phyloP scores from a whole-genome alignment of 2,888 invertebrate genomes.

The Laothoe populi region DNA sequence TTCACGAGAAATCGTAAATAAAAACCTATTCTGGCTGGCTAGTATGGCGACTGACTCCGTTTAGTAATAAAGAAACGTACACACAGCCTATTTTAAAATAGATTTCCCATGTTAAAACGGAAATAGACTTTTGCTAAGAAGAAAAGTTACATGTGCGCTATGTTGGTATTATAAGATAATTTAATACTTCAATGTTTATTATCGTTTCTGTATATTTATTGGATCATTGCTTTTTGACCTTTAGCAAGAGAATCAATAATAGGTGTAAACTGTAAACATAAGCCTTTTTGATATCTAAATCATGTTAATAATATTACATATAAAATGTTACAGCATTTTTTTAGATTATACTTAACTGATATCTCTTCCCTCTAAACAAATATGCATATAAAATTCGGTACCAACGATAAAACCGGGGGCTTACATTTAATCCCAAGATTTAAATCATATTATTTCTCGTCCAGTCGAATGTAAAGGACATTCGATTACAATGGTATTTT shows the following conservation, averaged over 20 bases:
- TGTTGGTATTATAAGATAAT: background rate
- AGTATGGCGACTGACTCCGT: slow-evolving; percentile 13
- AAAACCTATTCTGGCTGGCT: slow-evolving; percentile 14
- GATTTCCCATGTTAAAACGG: background rate
- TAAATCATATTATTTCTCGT: slow-evolving; percentile 4
- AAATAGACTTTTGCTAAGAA: slow-evolving; percentile 2
- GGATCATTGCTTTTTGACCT: background rate
- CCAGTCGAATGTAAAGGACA: background rate
- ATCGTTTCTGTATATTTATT: background rate
- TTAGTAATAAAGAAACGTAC: slow-evolving; percentile 12
- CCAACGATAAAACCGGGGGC: slow-evolving; percentile 13
- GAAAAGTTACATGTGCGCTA: background rate
- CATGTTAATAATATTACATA: background rate
- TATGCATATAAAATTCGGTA: slow-evolving; percentile 4
- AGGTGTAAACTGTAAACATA: background rate
- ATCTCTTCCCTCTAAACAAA: too few species aligned
- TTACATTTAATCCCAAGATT: slow-evolving; percentile 18
- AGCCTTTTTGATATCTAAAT: background rate
- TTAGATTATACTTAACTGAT: background rate
- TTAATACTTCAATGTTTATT: too few species aligned
- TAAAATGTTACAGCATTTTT: background rate
- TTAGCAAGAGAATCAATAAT: background rate
- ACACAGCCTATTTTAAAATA: slow-evolving; percentile 18
- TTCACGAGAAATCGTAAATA: slow-evolving; percentile 49
- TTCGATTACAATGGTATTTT: slow-evolving; percentile 26